These are phyloP conservation scores for Eudasyphora cyanicolor DNA, from an alignment of 2,888 invertebrate species.

Conservation along the genomic window DNA sequence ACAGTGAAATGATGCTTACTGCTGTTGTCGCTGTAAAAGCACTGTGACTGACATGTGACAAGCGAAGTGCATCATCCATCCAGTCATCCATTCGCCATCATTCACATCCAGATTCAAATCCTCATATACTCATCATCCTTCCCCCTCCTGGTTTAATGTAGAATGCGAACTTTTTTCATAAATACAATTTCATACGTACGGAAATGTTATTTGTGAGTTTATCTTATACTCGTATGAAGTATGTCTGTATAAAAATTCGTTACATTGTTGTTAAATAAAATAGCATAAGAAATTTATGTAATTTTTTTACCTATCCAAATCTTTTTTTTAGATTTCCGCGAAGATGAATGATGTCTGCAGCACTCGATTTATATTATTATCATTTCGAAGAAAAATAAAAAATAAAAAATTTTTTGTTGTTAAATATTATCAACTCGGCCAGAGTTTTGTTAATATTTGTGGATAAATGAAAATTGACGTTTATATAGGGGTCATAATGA, in stretches of 20 bases:
- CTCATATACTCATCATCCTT: not conserved
- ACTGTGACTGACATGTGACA: constrained; percentile 67
- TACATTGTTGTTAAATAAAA: not conserved
- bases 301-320: too few species aligned
- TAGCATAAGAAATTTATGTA: too few species aligned
- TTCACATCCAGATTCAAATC: not conserved
- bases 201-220: not conserved
- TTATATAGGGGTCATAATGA: too few species aligned
- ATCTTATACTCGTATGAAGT: not conserved
- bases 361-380: too few species aligned
- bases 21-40: constrained; percentile 9
- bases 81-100: not conserved
- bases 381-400: too few species aligned
- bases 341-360: too few species aligned
- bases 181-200: not conserved
- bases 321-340: too few species aligned
- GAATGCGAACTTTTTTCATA: not conserved
- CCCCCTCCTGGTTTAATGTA: not conserved
- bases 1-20: constrained; percentile 57
- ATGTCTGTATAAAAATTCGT: not conserved
- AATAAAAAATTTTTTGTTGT: too few species aligned
- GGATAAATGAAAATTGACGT: too few species aligned
- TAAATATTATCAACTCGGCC: too few species aligned
- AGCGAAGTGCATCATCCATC: constrained; percentile 60
- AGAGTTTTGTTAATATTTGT: too few species aligned